Evolutionary conservation across 2,797 vertebrate species (phyloP).

Genomic region (Acomys russatus): DNA sequence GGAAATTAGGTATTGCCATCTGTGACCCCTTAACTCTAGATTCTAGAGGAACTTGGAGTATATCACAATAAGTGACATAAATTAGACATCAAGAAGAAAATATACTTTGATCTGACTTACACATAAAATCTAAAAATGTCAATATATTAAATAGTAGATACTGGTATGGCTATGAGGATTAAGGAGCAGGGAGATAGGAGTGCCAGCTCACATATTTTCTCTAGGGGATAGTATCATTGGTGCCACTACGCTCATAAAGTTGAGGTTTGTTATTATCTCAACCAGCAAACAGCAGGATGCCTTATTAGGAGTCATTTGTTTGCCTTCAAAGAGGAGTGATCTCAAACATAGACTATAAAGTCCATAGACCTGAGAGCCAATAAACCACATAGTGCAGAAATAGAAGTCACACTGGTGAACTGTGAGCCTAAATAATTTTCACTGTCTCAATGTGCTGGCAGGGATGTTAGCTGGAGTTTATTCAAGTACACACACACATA

Average conservation of each 20-base stretch:
- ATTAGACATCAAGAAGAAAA: background rate
- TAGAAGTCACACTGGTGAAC: accelerated
- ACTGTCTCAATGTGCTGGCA: background rate
- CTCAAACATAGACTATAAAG: background rate
- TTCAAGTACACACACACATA: background rate
- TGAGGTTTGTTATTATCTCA: background rate
- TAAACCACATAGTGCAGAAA: background rate
- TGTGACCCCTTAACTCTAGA: background rate
- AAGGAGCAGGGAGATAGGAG: too few relatives aligned
- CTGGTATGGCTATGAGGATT: too few relatives aligned
- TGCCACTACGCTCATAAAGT: background rate
- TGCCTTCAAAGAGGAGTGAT: background rate
- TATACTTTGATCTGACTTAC: background rate
- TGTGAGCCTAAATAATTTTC: accelerated
- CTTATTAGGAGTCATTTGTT: background rate
- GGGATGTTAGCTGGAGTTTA: background rate
- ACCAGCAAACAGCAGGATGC: background rate
- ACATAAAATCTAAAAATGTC: background rate
- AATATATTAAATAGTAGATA: background rate
- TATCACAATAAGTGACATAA: background rate
- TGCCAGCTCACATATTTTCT: background rate
- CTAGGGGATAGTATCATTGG: accelerated
- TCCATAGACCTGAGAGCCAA: background rate
- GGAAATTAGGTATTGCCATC: background rate
- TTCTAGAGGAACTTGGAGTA: background rate